Percentiles rank a stretch among this genome's conserved stretches.
Conservation (phyloP, 2,797 vertebrate genomes). For the Semaprochilodus insignis region DNA sequence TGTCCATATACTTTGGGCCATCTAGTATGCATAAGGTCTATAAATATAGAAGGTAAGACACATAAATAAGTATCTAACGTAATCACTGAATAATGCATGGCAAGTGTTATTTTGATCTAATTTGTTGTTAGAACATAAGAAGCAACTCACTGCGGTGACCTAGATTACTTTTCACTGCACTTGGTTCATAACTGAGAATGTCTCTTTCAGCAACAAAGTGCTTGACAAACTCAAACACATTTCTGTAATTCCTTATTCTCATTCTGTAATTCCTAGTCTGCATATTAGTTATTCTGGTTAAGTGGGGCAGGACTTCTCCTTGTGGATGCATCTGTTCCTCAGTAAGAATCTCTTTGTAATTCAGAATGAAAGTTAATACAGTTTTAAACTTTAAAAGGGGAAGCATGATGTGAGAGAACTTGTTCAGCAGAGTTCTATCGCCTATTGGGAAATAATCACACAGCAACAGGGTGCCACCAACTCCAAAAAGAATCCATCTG, state of each 20-base stretch:
- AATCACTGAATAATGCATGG: too few species aligned
- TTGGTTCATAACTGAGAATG: neutral
- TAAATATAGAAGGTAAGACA: too few species aligned
- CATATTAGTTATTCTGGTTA: slow-evolving; percentile 19
- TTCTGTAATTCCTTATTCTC: slow-evolving; percentile 12
- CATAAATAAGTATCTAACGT: too few species aligned
- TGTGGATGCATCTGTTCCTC: neutral
- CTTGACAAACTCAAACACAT: slow-evolving; percentile 18
- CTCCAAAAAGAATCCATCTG: slow-evolving; percentile 16
- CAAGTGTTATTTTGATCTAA: neutral
- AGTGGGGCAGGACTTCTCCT: slow-evolving; percentile 12
- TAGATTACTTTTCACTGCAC: slow-evolving; percentile 12
- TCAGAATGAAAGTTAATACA: slow-evolving; percentile 36
- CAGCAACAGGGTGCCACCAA: slow-evolving; percentile 20
- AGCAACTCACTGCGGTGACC: slow-evolving; percentile 4
- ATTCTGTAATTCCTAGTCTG: slow-evolving; percentile 6
- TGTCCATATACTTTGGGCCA: too few species aligned
- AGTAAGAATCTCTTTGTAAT: slow-evolving; percentile 14
- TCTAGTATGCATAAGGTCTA: too few species aligned
- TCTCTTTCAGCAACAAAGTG: slow-evolving; percentile 26
- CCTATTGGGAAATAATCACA: slow-evolving; percentile 32
- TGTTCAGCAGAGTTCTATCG: neutral
- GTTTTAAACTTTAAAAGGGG: slow-evolving; percentile 39
- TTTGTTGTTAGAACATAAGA: neutral
- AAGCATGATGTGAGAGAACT: neutral